Conservation (phyloP, 1,140 invertebrate genomes). For the Chironomus striatipennis region DNA sequence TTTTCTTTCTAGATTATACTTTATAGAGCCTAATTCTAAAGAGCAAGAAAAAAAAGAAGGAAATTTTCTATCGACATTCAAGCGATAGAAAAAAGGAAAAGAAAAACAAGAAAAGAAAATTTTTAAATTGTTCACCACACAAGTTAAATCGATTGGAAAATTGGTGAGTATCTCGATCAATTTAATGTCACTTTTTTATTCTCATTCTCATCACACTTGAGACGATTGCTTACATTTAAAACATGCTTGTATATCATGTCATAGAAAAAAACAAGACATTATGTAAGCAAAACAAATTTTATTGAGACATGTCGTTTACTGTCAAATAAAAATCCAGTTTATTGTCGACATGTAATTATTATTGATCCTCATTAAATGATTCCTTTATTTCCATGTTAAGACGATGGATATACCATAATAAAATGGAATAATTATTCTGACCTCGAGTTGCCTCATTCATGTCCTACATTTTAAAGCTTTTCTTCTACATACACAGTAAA, state of each 20-base stretch:
- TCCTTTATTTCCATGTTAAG: too few relatives aligned
- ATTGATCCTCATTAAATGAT: background rate
- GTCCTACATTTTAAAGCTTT: background rate
- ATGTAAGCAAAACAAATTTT: background rate
- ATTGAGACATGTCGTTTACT: background rate
- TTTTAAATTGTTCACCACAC: background rate
- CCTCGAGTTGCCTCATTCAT: background rate
- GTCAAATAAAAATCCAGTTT: background rate
- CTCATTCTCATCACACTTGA: too few relatives aligned
- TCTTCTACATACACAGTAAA: background rate
- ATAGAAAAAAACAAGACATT: background rate
- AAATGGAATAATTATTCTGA: background rate
- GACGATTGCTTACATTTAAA: background rate
- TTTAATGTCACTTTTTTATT: too few relatives aligned
- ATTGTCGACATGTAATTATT: background rate
- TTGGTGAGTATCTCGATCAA: background rate
- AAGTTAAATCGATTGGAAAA: conserved; percentile 8
- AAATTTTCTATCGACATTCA: background rate
- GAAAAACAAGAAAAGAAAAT: too few relatives aligned
- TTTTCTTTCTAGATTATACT: background rate
- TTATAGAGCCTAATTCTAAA: background rate
- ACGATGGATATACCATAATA: too few relatives aligned
- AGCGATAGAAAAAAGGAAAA: too few relatives aligned
- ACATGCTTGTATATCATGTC: background rate
- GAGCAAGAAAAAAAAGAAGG: background rate